Base-by-base conservation (phyloP, 2,888 invertebrate genomes). In the Petrolisthes cinctipes region DNA sequence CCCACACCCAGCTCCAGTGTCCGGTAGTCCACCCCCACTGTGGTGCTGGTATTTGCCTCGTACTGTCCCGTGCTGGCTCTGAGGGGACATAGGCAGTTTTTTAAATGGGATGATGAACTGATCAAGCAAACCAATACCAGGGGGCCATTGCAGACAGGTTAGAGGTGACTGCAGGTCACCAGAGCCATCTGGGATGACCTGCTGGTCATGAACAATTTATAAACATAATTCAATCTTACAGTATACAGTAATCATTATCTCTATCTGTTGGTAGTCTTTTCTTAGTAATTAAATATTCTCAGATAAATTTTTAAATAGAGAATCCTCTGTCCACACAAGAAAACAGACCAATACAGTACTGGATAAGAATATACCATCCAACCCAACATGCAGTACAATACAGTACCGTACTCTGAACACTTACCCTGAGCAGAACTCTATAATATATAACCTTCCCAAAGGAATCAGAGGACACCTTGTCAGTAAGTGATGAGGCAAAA, bases 1-100 rank as follows among this genome's bases (percentile, higher is more conserved):
- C 93, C 93, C 4, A 93, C 91, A 20, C 91, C 85, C 11, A 93
- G 90, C 9, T 93, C 92, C 91, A 93, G 94, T 73, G 94, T 93
- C 89, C 93, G 94, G 91, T 94, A 94, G 91, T 94, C 94, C 51
- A 94, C 94, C 57, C 94, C 94, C 37, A 94, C 94, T 5, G 94
- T 94, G 1, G 94, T 93, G 86, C 93, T 93, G 92, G 94, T 94
- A 84, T 93, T 93, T 5, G 93, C 92, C 89, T 93, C 93, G 92
- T 94, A 94, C 66, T 92, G 92, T 83, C 93, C 93, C 90, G 93
- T 93, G 85, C 94, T 94, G 91, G 94, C 94, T 90, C 91, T 90
- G 83, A 11, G 57, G 4, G 23, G 17, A 53, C 76, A 23, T 75
- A 75, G 6, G 14, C 17, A 4, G 4, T 4, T 51, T 14, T 14